Evolutionary conservation across 2,113 vertebrate species (phyloP), one percentile per base, ranked within the genome.

Genomic region (Amblyornis subalaris): DNA sequence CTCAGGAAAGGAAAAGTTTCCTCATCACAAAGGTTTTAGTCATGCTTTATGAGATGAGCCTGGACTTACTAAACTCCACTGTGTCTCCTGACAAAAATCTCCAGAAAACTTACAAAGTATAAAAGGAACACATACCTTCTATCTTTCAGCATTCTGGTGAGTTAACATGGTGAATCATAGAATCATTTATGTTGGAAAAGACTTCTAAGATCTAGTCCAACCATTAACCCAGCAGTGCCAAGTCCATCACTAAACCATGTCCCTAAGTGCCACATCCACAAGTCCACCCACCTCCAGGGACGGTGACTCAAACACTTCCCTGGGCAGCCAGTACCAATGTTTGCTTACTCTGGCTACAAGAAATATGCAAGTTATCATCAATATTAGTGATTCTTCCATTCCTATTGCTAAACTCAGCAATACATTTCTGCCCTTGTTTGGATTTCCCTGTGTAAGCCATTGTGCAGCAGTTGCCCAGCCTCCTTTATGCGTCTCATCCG

Each of bases 321-420:
- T 61, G 53, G 31, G 23, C 54, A 36, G 40, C 14, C 26, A 74
- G 22, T 24, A 24, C 8, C 22, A 80, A 33, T 44, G 9, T 35
- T 48, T 50, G 14, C 42, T 58, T 33, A 71, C 33, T 23, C 40
- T 12, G 31, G 10, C 40, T 69, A 60, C 17, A n/a, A 44, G 12
- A 19, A 71, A 61, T 7, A 51, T 3, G 7, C 16, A 33, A 55
- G 40, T 36, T 69, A 53, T 13, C 51, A 51, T 8, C 23, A 17
- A 0, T 8, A 40, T 26, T n/a, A 54, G 4, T 4, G 10, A 12
- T 9, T 58, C 51, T 13, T 17, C 25, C 6, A 11, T 23, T 85
- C 60, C 31, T 86, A 5, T 11, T 33, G 21, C 33, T 54, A 7
- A 83, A 48, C 22, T 48, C 64, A 55, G 28, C 12, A 64, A 16